These are phyloP conservation scores for Cheirogaleus major DNA, from an alignment of 2,797 vertebrate genomes.

Conservation along the genomic window DNA sequence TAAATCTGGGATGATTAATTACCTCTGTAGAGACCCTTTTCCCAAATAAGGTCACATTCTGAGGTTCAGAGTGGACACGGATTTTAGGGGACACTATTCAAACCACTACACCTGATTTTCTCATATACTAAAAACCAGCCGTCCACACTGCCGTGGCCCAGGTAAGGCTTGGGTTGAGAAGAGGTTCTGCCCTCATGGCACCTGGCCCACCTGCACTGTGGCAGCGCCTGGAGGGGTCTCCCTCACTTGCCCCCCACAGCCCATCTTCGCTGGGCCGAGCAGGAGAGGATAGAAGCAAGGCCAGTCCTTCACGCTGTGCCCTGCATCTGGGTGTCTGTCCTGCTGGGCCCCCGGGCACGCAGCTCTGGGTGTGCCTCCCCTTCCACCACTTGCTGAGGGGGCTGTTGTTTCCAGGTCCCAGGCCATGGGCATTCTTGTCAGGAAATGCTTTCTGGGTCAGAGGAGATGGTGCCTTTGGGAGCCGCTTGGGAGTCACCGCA, in stretches of 20 bases:
- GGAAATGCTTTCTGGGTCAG: not conserved
- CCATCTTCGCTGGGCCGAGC: not conserved
- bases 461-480: not conserved
- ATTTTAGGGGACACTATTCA: not conserved
- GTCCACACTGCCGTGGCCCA: not conserved
- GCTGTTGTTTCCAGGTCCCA: slow-evolving; percentile 44
- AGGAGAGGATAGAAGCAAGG: not conserved
- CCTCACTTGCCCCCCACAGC: not conserved
- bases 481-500: not conserved
- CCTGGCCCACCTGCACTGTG: not conserved
- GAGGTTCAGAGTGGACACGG: not conserved
- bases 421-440: not conserved
- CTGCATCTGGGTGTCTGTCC: not conserved
- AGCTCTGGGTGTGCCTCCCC: not conserved
- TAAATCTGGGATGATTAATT: not conserved
- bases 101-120: not conserved
- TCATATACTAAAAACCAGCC: not conserved
- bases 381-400: not conserved
- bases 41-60: not conserved
- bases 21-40: not conserved
- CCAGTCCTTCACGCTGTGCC: not conserved
- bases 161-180: not conserved
- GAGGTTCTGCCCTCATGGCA: not conserved
- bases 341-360: not conserved
- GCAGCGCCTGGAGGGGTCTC: not conserved